Conservation (phyloP, 1,140 invertebrate species). For the Diplogasteroides magnus region DNA sequence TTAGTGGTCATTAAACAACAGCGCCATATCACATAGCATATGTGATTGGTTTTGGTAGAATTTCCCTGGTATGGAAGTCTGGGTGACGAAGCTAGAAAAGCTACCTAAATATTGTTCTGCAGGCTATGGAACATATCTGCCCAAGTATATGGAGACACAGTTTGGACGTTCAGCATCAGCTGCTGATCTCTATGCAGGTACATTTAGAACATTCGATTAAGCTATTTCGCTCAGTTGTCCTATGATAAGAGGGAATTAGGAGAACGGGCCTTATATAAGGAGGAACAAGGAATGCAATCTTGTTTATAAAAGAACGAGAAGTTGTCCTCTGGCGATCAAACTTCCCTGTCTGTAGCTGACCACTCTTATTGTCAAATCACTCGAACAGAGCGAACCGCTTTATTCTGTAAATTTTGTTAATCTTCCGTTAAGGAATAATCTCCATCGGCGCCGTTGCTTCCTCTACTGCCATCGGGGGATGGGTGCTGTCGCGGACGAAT, state of each 20-base stretch:
- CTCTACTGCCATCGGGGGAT: conserved; percentile 25
- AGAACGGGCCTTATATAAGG: no score
- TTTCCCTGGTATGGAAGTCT: not conserved
- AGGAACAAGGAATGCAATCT: no score
- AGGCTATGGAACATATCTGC: conserved; percentile 18
- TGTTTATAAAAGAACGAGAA: no score
- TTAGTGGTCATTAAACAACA: conserved; percentile 1
- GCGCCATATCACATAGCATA: no score
- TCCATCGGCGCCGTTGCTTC: conserved; percentile 25
- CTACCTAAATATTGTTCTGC: not conserved
- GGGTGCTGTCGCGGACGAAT: conserved; percentile 22
- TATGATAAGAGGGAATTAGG: no score
- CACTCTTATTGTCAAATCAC: no score
- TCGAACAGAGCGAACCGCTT: no score
- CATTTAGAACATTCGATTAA: no score
- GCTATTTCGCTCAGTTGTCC: not conserved
- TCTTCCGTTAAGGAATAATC: conserved; percentile 9
- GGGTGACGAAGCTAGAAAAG: not conserved
- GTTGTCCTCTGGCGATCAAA: no score
- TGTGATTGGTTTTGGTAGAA: no score
- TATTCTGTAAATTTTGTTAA: no score
- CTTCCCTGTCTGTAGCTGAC: no score
- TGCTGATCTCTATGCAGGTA: conserved; percentile 27
- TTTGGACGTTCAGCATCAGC: conserved; percentile 23
- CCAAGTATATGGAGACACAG: conserved; percentile 30